Base-by-base conservation (phyloP, 2,797 vertebrate species). In the Eurystomus glaucurus region DNA sequence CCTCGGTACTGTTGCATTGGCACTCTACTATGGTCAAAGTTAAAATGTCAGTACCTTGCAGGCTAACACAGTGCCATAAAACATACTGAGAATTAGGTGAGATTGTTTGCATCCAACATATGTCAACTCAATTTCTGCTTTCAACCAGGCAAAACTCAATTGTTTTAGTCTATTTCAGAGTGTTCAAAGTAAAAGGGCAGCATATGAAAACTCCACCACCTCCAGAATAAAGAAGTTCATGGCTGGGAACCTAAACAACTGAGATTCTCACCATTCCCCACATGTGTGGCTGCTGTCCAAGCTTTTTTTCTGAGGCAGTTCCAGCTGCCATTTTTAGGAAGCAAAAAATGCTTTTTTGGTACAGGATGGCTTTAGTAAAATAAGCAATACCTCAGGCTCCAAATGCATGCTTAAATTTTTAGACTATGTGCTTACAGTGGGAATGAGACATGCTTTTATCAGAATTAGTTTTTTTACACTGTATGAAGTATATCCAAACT, bases 271-370 rank as follows among this genome's bases (percentile, higher is more conserved):
- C 80, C 76, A 74, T 45, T 95, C 48, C 45, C 51, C 78, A 77
- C 57, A 55, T 92, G 54, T 90, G 45, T 94, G 91, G 92, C 86
- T 75, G 57, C 70, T 60, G 31, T 88, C 89, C 95, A 96, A 31
- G 41, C 41, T 33, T 12, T 90, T 90, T 89, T 91, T 39, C 46
- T 64, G 58, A 90, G 89, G 54, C 45, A 20, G 52, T 88, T 94
- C 66, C 92, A 95, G 74, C 60, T 94, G 83, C 92, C 94, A 89
- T 97, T 68, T 96, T 94, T 88, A 95, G 77, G 88, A 92, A 80
- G 77, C 74, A 48, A 83, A 92, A 94, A 92, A 84, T 43, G n/a
- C 31, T 91, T 31, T 93, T 88, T 82, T 78, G 91, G 83, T 95
- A 48, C 55, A 69, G 58, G 68, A 65, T 94, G 83, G 33, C 77